Evolutionary conservation across 2,113 vertebrate species (phyloP), one percentile per base, ranked within the genome.

Genomic region (Mus spicilegus): DNA sequence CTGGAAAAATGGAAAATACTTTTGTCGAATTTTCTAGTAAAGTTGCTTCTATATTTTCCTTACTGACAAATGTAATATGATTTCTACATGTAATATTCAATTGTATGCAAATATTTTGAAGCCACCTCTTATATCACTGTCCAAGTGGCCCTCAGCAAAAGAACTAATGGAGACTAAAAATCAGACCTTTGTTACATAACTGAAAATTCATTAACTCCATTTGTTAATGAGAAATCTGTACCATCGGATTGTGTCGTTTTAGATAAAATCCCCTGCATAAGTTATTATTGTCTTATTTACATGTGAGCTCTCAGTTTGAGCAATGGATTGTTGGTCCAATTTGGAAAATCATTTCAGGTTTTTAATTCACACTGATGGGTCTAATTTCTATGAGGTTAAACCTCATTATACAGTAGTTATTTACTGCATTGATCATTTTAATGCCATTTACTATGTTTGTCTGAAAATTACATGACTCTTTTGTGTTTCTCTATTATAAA

Each of bases 291-390:
- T 46, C 3, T 19, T 28, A 70, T 94, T 78, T 94, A 70, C 4
- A 84, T 17, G 30, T 3, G 2, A 84, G 17, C 5, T 61, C 5
- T 67, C 7, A 65, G 26, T 94, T 87, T 80, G 51, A 5, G 14
- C 63, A 75, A 67, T 46, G 2, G 22, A 58, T 86, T 87, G 90
- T 73, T 93, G 65, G 20, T 58, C 20, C 28, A 72, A 67, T 69
- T 85, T 73, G 26, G 49, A 84, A 97, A 96, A 93, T 88, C 80
- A 77, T 89, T 96, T 93, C 46, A 42, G 1, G 58, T 77, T 72
- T 70, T 46, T 39, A 91, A 80, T 84, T 95, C 93, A 16, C 49
- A 97, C 54, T 89, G 17, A 63, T 33, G 3, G 16, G 8, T 33
- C 75, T 90, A 39, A 30, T 93, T 93, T 95, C 39, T 22, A 76